phyloP scores from a whole-genome alignment of 2,113 vertebrate species.

The Vidua macroura region DNA sequence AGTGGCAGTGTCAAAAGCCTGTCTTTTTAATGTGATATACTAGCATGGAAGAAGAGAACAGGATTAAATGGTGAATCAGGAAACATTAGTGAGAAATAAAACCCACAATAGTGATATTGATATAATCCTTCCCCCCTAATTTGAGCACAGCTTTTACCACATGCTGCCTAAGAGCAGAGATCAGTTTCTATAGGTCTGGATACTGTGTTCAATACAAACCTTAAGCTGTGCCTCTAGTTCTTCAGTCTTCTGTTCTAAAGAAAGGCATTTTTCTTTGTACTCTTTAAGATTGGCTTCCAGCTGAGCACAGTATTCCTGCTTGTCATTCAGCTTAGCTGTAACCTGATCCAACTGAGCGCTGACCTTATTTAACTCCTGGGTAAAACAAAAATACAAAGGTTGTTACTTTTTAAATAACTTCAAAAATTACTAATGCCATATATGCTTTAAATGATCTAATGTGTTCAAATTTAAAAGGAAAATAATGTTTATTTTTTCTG shows the following conservation, averaged over 20 bases:
- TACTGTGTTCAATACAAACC: slow-evolving; percentile 71
- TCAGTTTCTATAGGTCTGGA: background rate
- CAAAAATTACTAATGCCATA: background rate
- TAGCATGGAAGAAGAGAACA: background rate
- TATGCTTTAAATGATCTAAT: background rate
- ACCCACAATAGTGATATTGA: background rate
- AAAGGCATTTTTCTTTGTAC: slow-evolving; percentile 85
- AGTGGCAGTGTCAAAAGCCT: background rate
- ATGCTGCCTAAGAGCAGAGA: background rate
- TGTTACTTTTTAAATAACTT: background rate
- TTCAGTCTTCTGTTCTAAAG: slow-evolving; percentile 87
- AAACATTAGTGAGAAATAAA: background rate
- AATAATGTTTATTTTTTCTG: background rate
- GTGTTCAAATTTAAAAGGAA: background rate
- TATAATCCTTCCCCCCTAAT: background rate
- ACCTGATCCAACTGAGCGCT: slow-evolving; percentile 84
- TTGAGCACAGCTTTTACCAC: background rate
- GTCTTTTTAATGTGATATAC: background rate
- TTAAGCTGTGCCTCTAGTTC: slow-evolving; percentile 84
- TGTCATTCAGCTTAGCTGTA: slow-evolving; percentile 81
- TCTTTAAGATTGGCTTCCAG: slow-evolving; percentile 88
- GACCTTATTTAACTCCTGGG: slow-evolving; percentile 89
- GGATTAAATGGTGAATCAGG: background rate
- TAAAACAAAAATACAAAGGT: slow-evolving; percentile 18
- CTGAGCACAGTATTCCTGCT: slow-evolving; percentile 85